phyloP scores from a whole-genome alignment of 2,888 invertebrate species.

The Sepioteuthis lessoniana region DNA sequence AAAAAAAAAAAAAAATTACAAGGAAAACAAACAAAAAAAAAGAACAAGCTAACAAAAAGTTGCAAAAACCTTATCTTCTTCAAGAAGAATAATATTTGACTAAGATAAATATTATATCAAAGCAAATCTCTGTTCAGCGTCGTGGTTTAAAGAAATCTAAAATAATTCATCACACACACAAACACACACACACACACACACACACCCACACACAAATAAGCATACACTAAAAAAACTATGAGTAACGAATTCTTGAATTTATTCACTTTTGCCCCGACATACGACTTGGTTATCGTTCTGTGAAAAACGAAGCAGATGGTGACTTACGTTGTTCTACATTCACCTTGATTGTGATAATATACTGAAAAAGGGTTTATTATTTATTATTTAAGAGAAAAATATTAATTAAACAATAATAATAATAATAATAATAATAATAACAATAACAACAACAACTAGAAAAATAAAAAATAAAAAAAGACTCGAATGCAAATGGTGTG shows the following conservation, averaged over 20 bases:
- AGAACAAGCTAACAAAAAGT: neutral
- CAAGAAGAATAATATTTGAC: neutral
- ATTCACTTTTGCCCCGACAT: neutral
- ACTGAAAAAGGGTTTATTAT: neutral
- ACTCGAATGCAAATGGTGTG: slow-evolving; percentile 43
- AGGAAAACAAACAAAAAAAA: no score
- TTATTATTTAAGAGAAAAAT: neutral
- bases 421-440: no score
- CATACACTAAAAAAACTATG: no score
- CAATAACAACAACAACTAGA: no score
- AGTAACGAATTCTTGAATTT: neutral
- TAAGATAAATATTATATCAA: neutral
- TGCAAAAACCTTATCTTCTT: neutral
- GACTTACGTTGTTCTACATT: neutral
- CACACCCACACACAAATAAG: no score
- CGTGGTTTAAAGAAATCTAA: no score
- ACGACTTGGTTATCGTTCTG: neutral
- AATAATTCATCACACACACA: no score
- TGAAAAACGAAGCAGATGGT: neutral
- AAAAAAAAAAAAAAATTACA: no score
- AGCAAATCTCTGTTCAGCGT: no score
- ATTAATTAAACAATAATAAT: no score
- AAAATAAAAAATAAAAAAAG: slow-evolving; percentile 51
- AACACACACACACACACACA: no score
- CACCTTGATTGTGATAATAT: neutral